Evolutionary conservation across 2,113 vertebrate species (phyloP).

Genomic region (Ammodramus savannarum): DNA sequence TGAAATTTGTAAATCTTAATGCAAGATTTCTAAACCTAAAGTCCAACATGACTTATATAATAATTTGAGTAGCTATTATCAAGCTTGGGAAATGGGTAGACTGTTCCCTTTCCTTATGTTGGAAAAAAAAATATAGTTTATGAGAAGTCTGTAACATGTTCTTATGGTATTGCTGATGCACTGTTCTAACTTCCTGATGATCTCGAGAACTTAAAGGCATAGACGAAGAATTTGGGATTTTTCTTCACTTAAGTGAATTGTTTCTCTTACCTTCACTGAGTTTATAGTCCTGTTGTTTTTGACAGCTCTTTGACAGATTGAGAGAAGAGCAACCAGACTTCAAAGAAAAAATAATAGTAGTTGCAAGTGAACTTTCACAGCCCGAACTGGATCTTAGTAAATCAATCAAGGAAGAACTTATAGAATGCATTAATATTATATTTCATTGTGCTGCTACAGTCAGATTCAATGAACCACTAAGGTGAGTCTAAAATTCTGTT

Average conservation of each 20-base stretch:
- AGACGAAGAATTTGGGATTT: not conserved
- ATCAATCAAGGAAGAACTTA: conserved; percentile 81
- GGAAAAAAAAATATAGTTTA: not conserved
- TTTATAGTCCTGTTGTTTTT: not conserved
- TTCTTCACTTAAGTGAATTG: not conserved
- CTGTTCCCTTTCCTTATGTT: not conserved
- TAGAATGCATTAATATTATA: conserved; percentile 82
- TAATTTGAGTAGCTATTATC: not conserved
- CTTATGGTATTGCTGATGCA: not conserved
- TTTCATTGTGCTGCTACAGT: conserved; percentile 98
- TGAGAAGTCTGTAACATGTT: not conserved
- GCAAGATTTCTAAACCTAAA: not conserved
- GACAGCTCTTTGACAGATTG: conserved; percentile 90
- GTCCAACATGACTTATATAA: not conserved
- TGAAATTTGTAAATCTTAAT: not conserved
- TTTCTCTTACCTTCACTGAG: not conserved
- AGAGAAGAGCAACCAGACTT: conserved; percentile 91
- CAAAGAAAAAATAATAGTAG: conserved; percentile 86
- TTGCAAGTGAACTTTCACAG: conserved; percentile 88
- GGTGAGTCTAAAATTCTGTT: conserved; percentile 75
- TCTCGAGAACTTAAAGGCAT: not conserved
- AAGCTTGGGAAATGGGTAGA: not conserved
- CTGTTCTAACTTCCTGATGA: not conserved
- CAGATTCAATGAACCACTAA: conserved; percentile 93
- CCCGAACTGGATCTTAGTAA: conserved; percentile 85